Conservation (phyloP, 2,797 vertebrate species). For the Eutrigla gurnardus region DNA sequence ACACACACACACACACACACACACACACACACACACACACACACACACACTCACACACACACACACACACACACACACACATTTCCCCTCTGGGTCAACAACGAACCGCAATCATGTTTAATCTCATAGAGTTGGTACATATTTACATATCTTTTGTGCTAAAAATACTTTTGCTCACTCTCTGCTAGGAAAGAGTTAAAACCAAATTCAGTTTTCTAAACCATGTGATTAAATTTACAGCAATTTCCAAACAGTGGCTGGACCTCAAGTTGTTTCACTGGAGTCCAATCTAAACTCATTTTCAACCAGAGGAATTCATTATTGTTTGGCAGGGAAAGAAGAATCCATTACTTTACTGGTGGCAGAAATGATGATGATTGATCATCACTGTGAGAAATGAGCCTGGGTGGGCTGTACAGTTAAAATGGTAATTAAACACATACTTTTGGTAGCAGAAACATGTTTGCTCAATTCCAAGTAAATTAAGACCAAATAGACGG, state of each 20-base stretch:
- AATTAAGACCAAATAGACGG: conserved; percentile 33
- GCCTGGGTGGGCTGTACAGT: conserved; percentile 17
- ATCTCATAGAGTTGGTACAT: conserved; percentile 6
- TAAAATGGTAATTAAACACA: conserved; percentile 53
- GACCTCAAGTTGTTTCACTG: conserved; percentile 70
- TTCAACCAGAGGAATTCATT: conserved; percentile 68
- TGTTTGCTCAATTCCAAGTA: conserved; percentile 39
- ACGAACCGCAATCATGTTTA: not conserved
- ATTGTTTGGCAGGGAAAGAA: conserved; percentile 66
- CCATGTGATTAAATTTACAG: conserved; percentile 55
- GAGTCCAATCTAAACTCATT: conserved; percentile 71
- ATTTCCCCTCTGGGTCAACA: too few relatives aligned
- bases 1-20: too few relatives aligned
- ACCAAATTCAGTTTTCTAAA: conserved; percentile 48
- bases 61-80: too few relatives aligned
- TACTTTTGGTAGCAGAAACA: conserved; percentile 25
- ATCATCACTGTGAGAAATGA: conserved; percentile 55
- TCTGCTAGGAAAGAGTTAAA: conserved; percentile 33
- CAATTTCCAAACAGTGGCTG: conserved; percentile 61
- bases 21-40: not conserved
- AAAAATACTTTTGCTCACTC: conserved; percentile 12
- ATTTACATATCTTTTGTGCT: conserved; percentile 22
- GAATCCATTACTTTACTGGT: conserved; percentile 67
- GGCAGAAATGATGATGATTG: conserved; percentile 62
- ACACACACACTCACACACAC: not conserved